These are phyloP conservation scores for Agonopterix arenella DNA, from an alignment of 2,888 invertebrate genomes.

Conservation along the genomic window DNA sequence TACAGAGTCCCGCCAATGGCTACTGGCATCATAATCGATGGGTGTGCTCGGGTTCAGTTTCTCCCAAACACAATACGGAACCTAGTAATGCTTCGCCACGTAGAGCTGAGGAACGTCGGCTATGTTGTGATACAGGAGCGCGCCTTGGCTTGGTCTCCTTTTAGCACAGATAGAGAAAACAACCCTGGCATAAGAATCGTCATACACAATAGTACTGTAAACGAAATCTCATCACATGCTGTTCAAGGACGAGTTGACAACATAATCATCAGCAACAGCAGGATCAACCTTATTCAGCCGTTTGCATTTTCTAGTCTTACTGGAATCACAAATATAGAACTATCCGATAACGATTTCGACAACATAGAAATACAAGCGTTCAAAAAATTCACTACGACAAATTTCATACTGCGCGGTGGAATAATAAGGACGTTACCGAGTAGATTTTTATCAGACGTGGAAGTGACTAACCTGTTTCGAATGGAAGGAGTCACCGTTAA, in stretches of 20 bases:
- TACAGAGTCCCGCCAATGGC: slow-evolving; percentile 68
- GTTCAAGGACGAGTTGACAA: slow-evolving; percentile 85
- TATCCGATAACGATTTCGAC: slow-evolving; percentile 78
- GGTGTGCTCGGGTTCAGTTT: slow-evolving; percentile 80
- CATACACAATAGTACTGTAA: slow-evolving; percentile 68
- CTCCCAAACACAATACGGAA: slow-evolving; percentile 75
- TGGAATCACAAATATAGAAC: slow-evolving; percentile 79
- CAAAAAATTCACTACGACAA: slow-evolving; percentile 84
- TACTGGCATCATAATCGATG: slow-evolving; percentile 79
- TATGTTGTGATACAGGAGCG: slow-evolving; percentile 79
- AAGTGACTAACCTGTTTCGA: slow-evolving; percentile 80
- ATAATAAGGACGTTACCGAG: slow-evolving; percentile 80
- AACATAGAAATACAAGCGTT: slow-evolving; percentile 84
- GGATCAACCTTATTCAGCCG: slow-evolving; percentile 78
- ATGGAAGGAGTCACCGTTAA: slow-evolving; percentile 81
- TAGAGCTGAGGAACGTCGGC: slow-evolving; percentile 79
- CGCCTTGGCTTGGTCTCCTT: slow-evolving; percentile 78
- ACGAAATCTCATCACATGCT: slow-evolving; percentile 76
- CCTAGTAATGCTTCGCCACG: slow-evolving; percentile 78
- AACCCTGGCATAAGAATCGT: slow-evolving; percentile 76
- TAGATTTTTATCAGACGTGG: slow-evolving; percentile 84
- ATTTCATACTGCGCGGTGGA: slow-evolving; percentile 80
- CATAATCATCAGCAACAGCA: slow-evolving; percentile 79
- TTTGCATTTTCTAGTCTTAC: slow-evolving; percentile 86
- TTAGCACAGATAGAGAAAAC: slow-evolving; percentile 79